These are phyloP conservation scores for Nicator chloris DNA, from an alignment of 2,113 vertebrate genomes.

Conservation along the genomic window DNA sequence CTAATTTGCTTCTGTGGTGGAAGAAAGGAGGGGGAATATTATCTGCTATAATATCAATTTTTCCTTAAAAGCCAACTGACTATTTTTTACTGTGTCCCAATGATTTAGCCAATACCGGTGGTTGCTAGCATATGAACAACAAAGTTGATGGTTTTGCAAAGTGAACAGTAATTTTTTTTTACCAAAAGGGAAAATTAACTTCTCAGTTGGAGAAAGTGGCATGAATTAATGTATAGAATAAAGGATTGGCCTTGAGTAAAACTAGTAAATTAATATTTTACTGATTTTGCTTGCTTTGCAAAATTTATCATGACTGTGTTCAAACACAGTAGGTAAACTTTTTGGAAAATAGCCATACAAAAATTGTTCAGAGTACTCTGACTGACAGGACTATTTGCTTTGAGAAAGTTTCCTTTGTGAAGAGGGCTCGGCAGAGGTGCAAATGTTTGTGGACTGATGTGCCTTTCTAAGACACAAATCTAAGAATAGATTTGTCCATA, in stretches of 20 bases:
- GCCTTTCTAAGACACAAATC: not conserved
- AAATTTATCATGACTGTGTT: slow-evolving; percentile 27
- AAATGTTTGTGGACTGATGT: not conserved
- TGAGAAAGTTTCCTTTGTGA: slow-evolving; percentile 26
- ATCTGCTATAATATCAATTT: not conserved
- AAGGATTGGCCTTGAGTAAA: not conserved
- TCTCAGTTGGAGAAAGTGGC: not conserved
- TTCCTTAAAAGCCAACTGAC: not conserved
- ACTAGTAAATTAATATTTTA: not conserved
- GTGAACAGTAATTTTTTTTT: not conserved
- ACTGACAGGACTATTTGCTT: slow-evolving; percentile 23
- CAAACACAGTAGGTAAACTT: slow-evolving; percentile 30
- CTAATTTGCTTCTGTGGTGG: not conserved
- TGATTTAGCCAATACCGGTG: not conserved
- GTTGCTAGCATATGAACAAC: not conserved
- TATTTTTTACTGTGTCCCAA: not conserved
- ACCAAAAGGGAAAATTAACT: not conserved
- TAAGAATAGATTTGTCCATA: not conserved
- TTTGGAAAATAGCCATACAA: slow-evolving; percentile 19
- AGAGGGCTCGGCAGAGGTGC: not conserved
- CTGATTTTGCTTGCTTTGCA: slow-evolving; percentile 29
- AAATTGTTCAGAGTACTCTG: slow-evolving; percentile 34
- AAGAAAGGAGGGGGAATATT: not conserved
- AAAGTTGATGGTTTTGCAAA: not conserved
- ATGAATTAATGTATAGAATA: not conserved